A percentile compares a stretch with the other conserved stretches of the same genome.
Evolutionary conservation across 2,113 vertebrate genomes (phyloP).

Genomic region (Trachemys scripta): DNA sequence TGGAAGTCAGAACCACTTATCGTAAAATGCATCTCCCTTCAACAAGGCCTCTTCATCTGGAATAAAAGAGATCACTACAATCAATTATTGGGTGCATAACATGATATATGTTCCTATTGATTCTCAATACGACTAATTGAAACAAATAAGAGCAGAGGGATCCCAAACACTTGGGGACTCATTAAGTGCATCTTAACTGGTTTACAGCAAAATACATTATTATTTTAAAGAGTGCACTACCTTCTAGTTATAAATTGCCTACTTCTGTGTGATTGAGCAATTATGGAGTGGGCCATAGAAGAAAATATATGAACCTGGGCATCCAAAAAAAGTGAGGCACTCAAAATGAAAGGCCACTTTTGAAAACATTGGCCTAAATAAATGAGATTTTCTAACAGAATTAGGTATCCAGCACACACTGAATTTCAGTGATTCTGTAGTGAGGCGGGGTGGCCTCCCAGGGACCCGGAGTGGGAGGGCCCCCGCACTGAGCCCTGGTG

Average conservation of each 20-base stretch:
- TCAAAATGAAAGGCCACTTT: background rate
- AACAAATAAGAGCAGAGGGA: conserved; percentile 1
- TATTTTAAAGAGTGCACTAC: background rate
- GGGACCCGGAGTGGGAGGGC: too few relatives aligned
- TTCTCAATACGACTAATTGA: background rate
- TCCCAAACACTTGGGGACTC: background rate
- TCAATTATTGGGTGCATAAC: background rate
- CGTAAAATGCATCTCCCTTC: background rate
- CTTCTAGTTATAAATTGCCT: background rate
- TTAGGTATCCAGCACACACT: background rate
- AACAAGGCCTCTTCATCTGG: background rate
- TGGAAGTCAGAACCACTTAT: background rate
- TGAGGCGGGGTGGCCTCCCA: too few relatives aligned
- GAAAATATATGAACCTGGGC: background rate
- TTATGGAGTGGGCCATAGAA: background rate
- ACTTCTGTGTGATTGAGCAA: background rate
- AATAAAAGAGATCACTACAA: background rate
- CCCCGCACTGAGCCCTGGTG: too few relatives aligned
- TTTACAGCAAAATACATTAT: background rate
- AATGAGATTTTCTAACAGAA: background rate
- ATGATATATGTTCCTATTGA: background rate
- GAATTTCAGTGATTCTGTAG: background rate
- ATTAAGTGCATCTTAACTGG: background rate
- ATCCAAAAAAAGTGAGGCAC: background rate
- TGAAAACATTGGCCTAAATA: background rate